phyloP scores from a whole-genome alignment of 2,797 vertebrate species.

The Chelon auratus region DNA sequence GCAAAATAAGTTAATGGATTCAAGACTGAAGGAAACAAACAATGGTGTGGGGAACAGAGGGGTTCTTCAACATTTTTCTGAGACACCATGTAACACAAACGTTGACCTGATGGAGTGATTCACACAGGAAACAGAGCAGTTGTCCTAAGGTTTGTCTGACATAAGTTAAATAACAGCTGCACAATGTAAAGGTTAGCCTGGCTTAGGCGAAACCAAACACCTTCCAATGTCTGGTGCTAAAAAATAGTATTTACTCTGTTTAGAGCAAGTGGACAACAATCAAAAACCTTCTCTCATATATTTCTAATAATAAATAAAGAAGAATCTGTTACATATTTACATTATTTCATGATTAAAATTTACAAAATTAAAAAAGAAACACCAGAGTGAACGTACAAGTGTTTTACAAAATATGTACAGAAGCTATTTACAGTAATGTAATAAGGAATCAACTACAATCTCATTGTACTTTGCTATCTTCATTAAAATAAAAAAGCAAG shows the following conservation, averaged over 20 bases:
- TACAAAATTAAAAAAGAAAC: slow-evolving; percentile 66
- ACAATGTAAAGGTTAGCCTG: slow-evolving; percentile 28
- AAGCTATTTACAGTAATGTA: slow-evolving; percentile 74
- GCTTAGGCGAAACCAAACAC: slow-evolving; percentile 21
- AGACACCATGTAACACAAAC: not conserved
- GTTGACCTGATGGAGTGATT: not conserved
- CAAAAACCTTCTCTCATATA: slow-evolving; percentile 38
- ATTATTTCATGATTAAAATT: slow-evolving; percentile 67
- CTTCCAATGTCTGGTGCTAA: not conserved
- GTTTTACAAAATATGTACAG: slow-evolving; percentile 74
- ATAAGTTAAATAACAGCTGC: slow-evolving; percentile 51
- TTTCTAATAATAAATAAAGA: slow-evolving; percentile 81
- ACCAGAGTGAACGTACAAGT: slow-evolving; percentile 41
- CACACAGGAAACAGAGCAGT: slow-evolving; percentile 7
- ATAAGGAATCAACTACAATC: slow-evolving; percentile 43
- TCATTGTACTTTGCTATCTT: slow-evolving; percentile 33
- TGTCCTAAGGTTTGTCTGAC: slow-evolving; percentile 15
- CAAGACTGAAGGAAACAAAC: slow-evolving; percentile 21
- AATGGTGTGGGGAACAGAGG: slow-evolving; percentile 6
- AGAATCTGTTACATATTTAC: slow-evolving; percentile 74
- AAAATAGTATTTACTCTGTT: slow-evolving; percentile 2
- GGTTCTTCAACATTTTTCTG: not conserved
- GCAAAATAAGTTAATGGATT: slow-evolving; percentile 54
- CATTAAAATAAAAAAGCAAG: slow-evolving; percentile 34
- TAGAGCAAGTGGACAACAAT: slow-evolving; percentile 42